Evolutionary conservation across 2,113 vertebrate species (phyloP), one percentile per base, ranked within the genome.

Genomic region (Ascaphus truei): DNA sequence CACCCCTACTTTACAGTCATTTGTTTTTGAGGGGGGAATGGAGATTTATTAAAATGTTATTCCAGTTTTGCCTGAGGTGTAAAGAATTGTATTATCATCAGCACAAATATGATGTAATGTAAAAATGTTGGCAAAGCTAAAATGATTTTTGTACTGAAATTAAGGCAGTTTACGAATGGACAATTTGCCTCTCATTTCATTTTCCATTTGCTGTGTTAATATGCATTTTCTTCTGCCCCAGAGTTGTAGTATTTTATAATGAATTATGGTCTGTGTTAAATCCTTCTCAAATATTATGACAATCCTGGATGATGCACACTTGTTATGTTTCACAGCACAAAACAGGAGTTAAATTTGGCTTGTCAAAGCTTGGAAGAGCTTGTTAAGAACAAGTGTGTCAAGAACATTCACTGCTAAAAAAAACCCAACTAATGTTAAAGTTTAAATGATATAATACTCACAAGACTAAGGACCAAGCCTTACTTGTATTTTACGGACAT

Each of bases 341-440:
- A 68, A 68, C 29, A 68, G 66, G 55, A 68, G 39, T 43, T 60
- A 68, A 63, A 58, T 41, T 34, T 45, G 55, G 50, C 30, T 74
- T 62, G 39, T 71, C 59, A 62, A 50, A 65, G 10, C 8, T 22
- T 67, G 53, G 26, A 30, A 52, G 52, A 60, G 39, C 15, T 62
- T 57, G 50, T 52, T 67, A 72, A 59, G 34, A 5, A n/a, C n/a
- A n/a, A n/a, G n/a, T n/a, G 51, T 63, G 26, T 22, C 51, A 77
- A 16, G 57, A 48, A 34, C 45, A 16, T 61, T 31, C 56, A 26
- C 16, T 33, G 50, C 22, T 58, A 63, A 29, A 33, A 56, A 66
- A 48, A n/a, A n/a, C n/a, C 43, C 66, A 68, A 58, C 43, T 68
- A 68, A 68, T 68, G 55, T 59, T 66, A 50, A 68, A 60, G 66